Evolutionary conservation across 2,888 invertebrate species (phyloP), one percentile per base, ranked within the genome.

Genomic region (Tetragonisca angustula): DNA sequence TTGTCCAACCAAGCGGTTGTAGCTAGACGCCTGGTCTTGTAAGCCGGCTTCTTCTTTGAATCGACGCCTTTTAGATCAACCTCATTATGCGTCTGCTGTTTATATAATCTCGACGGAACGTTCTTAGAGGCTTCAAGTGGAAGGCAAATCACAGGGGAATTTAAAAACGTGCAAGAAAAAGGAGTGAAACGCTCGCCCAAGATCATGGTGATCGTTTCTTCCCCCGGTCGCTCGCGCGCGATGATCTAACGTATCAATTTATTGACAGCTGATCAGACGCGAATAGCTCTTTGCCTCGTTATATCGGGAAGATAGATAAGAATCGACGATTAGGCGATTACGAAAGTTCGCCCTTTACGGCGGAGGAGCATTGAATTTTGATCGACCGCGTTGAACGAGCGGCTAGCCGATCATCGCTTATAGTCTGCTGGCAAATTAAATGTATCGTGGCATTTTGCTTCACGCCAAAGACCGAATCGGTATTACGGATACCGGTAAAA

Each of bases 221-320:
- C 32, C n/a, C 27, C 9, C 43, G 9, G 0, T 52, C 24, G 24
- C 24, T 75, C 59, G 52, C 74, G 70, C 32, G 43, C 52, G 54
- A 68, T 65, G 62, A 70, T 68, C n/a, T 52, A 27, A 73, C 69
- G 67, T 68, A 59, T 68, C 71, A 76, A 81, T 81, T 80, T 79
- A 74, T 81, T 65, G 73, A 59, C 64, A 65, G 49, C 54, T 17
- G 24, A 64, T 52, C 56, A 11, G 19, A 54, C 21, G 43, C 2
- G 19, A 50, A 50, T 54, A 36, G 32, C 32, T 43, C n/a, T 59
- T 27, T 2, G 17, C 50, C n/a, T 17, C 11, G 69, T 73, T 24
- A 43, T 43, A 11, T 43, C 43, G 43, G 17, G 3, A 32, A 15
- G 68, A 67, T 71, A 67, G 71, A 67, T 77, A 71, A 61, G 49